phyloP scores from a whole-genome alignment of 2,888 invertebrate species.

The Bursaphelenchus okinawaensis region DNA sequence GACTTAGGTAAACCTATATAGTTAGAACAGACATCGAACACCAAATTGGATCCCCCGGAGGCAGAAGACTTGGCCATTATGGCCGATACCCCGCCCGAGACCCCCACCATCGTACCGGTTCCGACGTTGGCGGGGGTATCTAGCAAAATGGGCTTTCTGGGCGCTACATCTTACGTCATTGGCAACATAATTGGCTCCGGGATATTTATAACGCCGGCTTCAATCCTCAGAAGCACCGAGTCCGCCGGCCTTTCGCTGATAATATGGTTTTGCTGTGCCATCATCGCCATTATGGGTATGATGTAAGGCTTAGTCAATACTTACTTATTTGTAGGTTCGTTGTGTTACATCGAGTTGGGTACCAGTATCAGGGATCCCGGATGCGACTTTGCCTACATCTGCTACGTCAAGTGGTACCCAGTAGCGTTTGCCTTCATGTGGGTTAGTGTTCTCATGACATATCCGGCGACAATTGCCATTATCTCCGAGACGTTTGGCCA shows the following conservation, averaged over 20 bases:
- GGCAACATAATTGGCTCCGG: slow-evolving; percentile 57
- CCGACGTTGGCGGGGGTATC: background rate
- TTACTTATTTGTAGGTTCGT: slow-evolving; percentile 37
- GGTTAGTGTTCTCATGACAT: slow-evolving; percentile 55
- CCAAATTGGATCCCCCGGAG: background rate
- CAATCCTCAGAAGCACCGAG: slow-evolving; percentile 39
- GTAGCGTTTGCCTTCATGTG: slow-evolving; percentile 56
- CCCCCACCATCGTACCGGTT: background rate
- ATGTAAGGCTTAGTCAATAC: background rate
- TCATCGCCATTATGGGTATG: slow-evolving; percentile 60
- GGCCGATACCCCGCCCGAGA: background rate
- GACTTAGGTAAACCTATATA: too few relatives aligned
- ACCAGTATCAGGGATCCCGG: slow-evolving; percentile 53
- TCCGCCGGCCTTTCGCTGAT: slow-evolving; percentile 85
- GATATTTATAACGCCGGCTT: slow-evolving; percentile 49
- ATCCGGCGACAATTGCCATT: slow-evolving; percentile 55
- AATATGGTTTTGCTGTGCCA: slow-evolving; percentile 85
- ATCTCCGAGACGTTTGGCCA: slow-evolving; percentile 56
- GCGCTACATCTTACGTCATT: slow-evolving; percentile 52
- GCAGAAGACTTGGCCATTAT: background rate
- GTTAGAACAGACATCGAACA: too few relatives aligned
- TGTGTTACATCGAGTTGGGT: slow-evolving; percentile 56
- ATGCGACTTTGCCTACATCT: slow-evolving; percentile 56
- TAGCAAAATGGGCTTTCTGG: slow-evolving; percentile 48
- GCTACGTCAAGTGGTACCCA: slow-evolving; percentile 38